Percentiles rank a stretch among this genome's conserved stretches.
Conservation (phyloP, 2,113 vertebrate genomes). For the Phylloscopus trochilus region DNA sequence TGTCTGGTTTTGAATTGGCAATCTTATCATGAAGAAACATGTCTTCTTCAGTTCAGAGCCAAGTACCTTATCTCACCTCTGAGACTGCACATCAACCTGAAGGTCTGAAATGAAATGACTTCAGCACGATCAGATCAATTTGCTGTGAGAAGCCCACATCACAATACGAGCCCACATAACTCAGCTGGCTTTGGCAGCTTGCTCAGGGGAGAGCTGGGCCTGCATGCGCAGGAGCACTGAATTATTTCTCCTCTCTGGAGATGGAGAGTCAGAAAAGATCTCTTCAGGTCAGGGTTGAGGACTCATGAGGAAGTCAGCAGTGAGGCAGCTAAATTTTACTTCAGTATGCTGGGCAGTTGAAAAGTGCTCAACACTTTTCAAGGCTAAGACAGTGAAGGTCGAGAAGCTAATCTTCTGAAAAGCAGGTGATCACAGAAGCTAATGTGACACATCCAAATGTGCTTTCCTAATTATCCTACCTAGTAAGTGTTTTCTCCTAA, state of each 20-base stretch:
- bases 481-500: not conserved
- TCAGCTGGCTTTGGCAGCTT: slow-evolving; percentile 54
- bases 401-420: not conserved
- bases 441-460: not conserved
- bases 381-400: not conserved
- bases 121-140: slow-evolving; percentile 53
- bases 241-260: slow-evolving; percentile 57
- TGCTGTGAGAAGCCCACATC: slow-evolving; percentile 45
- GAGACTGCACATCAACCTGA: slow-evolving; percentile 54
- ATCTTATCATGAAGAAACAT: slow-evolving; percentile 61
- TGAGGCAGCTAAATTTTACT: slow-evolving; percentile 12
- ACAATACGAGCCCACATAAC: slow-evolving; percentile 30
- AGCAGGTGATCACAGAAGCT: not conserved
- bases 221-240: slow-evolving; percentile 21
- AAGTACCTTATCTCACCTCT: slow-evolving; percentile 64
- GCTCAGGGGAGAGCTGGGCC: slow-evolving; percentile 27
- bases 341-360: not conserved
- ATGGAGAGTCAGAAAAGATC: slow-evolving; percentile 16
- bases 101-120: slow-evolving; percentile 58
- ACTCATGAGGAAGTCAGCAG: slow-evolving; percentile 6
- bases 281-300: slow-evolving; percentile 42
- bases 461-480: not conserved
- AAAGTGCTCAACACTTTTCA: not conserved
- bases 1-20: slow-evolving; percentile 34
- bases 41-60: slow-evolving; percentile 47